Base-by-base conservation (phyloP, 2,113 vertebrate genomes). In the Salvator merianae region DNA sequence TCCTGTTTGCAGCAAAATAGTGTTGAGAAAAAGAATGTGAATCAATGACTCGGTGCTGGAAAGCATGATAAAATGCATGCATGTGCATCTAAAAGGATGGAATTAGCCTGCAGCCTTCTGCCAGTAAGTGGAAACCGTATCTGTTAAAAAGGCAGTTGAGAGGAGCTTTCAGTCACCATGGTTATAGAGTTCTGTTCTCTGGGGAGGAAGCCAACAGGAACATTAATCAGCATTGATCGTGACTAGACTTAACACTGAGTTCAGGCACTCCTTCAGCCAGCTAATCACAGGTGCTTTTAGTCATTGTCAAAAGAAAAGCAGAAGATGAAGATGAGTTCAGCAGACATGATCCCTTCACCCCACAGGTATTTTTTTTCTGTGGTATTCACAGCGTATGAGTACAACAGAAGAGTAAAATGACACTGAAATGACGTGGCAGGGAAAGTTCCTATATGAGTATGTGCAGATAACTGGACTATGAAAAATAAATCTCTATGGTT, bases 111-210 rank as follows among this genome's bases (percentile, higher is more conserved):
- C 10, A 62, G 34, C 65, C 65, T 69, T 62, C 62, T 77, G 84
- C 53, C 72, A 76, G 59, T 28, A 26, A 69, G 7, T 43, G 66
- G 73, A 86, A 77, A 86, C 16, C 14, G 59, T 77, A 36, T 62
- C 53, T 36, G 6, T 77, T 62, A 47, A 75, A 81, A 77, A 68
- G 63, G 62, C 82, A 26, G 50, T 20, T 53, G 22, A 43, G 36
- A 71, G 36, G 62, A n/a, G 65, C 79, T 77, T 82, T 77, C 36
- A 82, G 38, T 86, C 74, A 50, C 72, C 73, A 82, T 77, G 73
- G 73, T 70, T 86, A 81, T 81, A 50, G 40, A 81, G 20, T 75
- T 36, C 70, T 32, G 28, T 59, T 40, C 34, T 81, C 79, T 62
- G 79, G 47, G 72, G 50, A 77, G 36, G 71, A 38, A 62, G n/a